Conservation (phyloP, 2,113 vertebrate species). For the Elephantulus edwardii region DNA sequence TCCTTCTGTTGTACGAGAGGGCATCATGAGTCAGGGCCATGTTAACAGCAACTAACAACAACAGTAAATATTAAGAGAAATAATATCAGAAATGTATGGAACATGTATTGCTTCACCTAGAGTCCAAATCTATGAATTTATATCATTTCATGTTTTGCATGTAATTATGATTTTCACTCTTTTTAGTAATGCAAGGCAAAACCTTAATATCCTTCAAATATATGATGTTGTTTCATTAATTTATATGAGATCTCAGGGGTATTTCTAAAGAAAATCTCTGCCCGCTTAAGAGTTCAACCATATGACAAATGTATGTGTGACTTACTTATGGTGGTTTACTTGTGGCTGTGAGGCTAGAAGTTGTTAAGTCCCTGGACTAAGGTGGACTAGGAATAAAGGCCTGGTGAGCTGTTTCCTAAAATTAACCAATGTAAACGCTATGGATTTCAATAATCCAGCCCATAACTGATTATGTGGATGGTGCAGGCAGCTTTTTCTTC, state of each 20-base stretch:
- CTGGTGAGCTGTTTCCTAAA: background rate
- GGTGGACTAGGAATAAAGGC: background rate
- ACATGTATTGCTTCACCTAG: background rate
- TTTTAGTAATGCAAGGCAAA: background rate
- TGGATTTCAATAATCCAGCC: background rate
- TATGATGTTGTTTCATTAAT: background rate
- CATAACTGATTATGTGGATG: background rate
- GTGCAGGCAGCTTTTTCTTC: background rate
- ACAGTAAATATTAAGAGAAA: too few relatives aligned
- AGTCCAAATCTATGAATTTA: too few relatives aligned
- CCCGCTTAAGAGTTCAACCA: background rate
- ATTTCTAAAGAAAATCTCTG: background rate
- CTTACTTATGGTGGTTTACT: background rate
- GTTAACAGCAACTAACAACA: too few relatives aligned
- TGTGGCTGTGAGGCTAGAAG: background rate
- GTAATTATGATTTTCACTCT: conserved; percentile 7
- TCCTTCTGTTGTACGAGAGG: too few relatives aligned
- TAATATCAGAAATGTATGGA: background rate
- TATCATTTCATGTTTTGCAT: too few relatives aligned
- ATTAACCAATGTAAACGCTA: background rate
- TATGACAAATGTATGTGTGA: background rate
- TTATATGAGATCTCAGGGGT: background rate
- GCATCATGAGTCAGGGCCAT: too few relatives aligned
- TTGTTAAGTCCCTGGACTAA: background rate
- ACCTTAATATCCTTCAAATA: background rate